phyloP scores from a whole-genome alignment of 1,140 invertebrate species.

The Ephestia elutella region DNA sequence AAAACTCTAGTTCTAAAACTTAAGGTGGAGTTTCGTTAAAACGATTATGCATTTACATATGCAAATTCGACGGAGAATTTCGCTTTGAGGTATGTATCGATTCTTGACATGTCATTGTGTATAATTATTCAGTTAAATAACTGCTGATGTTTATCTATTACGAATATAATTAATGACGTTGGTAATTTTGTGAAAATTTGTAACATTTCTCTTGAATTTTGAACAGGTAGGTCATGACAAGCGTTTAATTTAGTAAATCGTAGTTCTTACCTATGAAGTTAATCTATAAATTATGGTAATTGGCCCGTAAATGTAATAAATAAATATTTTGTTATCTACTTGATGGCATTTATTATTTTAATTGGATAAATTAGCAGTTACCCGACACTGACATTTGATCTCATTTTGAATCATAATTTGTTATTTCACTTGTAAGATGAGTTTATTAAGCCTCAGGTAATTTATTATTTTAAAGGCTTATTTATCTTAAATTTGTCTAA shows the following conservation, averaged over 20 bases:
- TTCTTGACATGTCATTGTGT: conserved; percentile 7
- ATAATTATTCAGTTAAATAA: conserved; percentile 1
- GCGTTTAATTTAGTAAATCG: neutral
- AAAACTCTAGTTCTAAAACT: neutral
- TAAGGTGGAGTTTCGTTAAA: conserved; percentile 2
- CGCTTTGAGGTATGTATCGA: neutral
- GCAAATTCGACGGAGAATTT: neutral
- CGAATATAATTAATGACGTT: neutral
- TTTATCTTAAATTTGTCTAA: neutral
- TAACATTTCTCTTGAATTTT: neutral
- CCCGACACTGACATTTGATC: neutral
- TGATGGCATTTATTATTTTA: conserved; percentile 4
- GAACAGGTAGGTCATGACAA: neutral
- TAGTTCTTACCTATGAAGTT: neutral
- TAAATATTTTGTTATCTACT: neutral
- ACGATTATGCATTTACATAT: neutral
- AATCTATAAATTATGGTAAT: neutral
- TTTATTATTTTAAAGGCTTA: neutral
- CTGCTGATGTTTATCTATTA: neutral
- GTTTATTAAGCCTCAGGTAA: neutral
- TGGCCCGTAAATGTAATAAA: neutral
- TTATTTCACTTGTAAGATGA: neutral
- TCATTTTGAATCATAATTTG: neutral
- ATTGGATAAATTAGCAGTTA: conserved; percentile 5
- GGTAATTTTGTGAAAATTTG: neutral